Evolutionary conservation across 2,888 invertebrate species (phyloP).

Genomic region (Andrena flavipes): DNA sequence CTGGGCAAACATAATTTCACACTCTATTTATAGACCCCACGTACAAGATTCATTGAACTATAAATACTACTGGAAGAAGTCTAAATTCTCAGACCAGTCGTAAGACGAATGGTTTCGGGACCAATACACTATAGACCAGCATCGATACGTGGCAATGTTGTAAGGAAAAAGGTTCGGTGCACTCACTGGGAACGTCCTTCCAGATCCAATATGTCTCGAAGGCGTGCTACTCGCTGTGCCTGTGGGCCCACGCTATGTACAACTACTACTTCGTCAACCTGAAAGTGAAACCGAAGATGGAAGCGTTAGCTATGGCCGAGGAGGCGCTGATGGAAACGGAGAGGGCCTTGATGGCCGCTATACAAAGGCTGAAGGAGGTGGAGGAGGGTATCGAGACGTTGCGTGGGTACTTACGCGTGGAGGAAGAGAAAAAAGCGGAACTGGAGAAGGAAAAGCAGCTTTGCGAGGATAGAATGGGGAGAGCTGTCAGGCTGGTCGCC

Average conservation of each 20-base stretch:
- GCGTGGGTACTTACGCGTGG: constrained; percentile 89
- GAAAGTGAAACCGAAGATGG: constrained; percentile 95
- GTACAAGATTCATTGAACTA: no score
- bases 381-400: constrained; percentile 92
- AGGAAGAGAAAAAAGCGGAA: constrained; percentile 89
- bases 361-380: constrained; percentile 91
- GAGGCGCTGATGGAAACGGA: constrained; percentile 89
- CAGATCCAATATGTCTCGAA: constrained; percentile 88
- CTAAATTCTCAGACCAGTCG: no score
- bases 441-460: constrained; percentile 92
- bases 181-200: background rate
- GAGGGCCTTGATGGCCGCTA: constrained; percentile 89
- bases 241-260: constrained; percentile 97
- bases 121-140: background rate
- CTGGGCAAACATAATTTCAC: no score
- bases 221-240: constrained; percentile 92
- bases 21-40: no score
- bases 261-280: constrained; percentile 95
- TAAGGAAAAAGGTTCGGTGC: no score
- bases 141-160: no score
- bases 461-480: constrained; percentile 91
- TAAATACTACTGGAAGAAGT: no score
- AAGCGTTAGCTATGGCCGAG: constrained; percentile 91
- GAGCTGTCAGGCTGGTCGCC: constrained; percentile 89
- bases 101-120: no score